phyloP scores from a whole-genome alignment of 2,888 invertebrate genomes.

The Lobophora halterata region DNA sequence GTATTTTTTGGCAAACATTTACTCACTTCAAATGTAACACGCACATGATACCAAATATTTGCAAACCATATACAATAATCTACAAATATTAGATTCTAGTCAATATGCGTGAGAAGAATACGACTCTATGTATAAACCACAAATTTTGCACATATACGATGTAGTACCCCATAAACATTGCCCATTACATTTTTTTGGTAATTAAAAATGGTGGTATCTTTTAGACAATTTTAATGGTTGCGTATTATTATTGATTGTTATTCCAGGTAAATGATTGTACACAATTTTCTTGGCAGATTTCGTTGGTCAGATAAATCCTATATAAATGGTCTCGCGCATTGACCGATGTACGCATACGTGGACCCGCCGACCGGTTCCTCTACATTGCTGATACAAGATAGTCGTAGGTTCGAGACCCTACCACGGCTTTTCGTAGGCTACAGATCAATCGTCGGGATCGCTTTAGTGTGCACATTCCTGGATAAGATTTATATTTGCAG shows the following conservation, averaged over 20 bases:
- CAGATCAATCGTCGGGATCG: constrained; percentile 19
- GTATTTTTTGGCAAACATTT: too few species aligned
- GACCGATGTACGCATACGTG: constrained; percentile 41
- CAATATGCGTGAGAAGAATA: not conserved
- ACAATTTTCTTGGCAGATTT: too few species aligned
- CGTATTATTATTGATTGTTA: too few species aligned
- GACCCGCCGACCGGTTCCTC: constrained; percentile 54
- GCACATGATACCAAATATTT: constrained; percentile 2
- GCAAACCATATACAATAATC: constrained; percentile 2
- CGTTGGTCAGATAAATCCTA: constrained; percentile 17
- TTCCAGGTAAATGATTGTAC: too few species aligned
- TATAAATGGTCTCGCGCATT: constrained; percentile 26
- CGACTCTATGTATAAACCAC: not conserved
- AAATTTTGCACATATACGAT: too few species aligned
- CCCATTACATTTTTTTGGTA: too few species aligned
- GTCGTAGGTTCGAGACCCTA: constrained; percentile 49
- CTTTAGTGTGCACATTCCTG: constrained; percentile 15
- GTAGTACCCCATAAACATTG: too few species aligned
- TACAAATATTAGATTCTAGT: constrained; percentile 4
- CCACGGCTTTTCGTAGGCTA: constrained; percentile 38
- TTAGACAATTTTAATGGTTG: too few species aligned
- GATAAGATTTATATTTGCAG: too few species aligned
- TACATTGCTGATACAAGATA: constrained; percentile 55
- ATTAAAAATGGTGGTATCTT: too few species aligned
- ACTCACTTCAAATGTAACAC: too few species aligned